These are phyloP conservation scores for Caenorhabditis sulstoni DNA, from an alignment of 2,888 invertebrate species.

Conservation along the genomic window DNA sequence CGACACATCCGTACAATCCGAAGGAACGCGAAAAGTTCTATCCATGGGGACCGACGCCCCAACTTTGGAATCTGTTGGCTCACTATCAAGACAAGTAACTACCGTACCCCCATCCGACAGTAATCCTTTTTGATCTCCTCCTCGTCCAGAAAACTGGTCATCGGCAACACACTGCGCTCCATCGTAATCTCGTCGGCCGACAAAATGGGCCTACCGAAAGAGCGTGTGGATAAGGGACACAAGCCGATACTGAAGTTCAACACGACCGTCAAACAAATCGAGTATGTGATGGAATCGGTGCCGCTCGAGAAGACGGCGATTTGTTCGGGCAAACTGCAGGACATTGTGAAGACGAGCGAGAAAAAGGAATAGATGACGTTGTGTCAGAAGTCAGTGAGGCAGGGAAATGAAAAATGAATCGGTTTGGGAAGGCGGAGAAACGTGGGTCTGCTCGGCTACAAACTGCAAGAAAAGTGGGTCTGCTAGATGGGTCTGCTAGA, in stretches of 20 bases:
- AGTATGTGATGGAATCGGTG: constrained; percentile 52
- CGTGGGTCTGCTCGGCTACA: too few relatives aligned
- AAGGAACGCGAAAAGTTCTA: constrained; percentile 40
- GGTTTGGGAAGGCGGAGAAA: too few relatives aligned
- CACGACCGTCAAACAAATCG: constrained; percentile 25
- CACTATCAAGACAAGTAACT: constrained; percentile 35
- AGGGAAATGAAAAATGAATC: too few relatives aligned
- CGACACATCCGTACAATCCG: constrained; percentile 21
- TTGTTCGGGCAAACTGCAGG: constrained; percentile 28
- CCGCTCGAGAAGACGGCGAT: constrained; percentile 54
- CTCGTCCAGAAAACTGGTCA: constrained; percentile 46
- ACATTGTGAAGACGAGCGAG: constrained; percentile 19
- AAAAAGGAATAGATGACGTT: too few relatives aligned
- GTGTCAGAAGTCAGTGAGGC: too few relatives aligned
- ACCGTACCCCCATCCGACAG: not conserved
- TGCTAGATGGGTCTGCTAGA: too few relatives aligned
- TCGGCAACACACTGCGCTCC: constrained; percentile 57
- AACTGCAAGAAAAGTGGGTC: too few relatives aligned
- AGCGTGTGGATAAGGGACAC: constrained; percentile 19
- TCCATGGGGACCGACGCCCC: constrained; percentile 39
- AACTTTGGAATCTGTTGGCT: constrained; percentile 22
- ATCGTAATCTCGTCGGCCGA: constrained; percentile 42
- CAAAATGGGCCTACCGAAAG: constrained; percentile 14
- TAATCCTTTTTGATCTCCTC: not conserved
- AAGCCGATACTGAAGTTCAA: constrained; percentile 30